A percentile compares a stretch with the other conserved stretches of the same genome.
phyloP scores from a whole-genome alignment of 23 tunicate genomes.

The Clavelina lepadiformis region DNA sequence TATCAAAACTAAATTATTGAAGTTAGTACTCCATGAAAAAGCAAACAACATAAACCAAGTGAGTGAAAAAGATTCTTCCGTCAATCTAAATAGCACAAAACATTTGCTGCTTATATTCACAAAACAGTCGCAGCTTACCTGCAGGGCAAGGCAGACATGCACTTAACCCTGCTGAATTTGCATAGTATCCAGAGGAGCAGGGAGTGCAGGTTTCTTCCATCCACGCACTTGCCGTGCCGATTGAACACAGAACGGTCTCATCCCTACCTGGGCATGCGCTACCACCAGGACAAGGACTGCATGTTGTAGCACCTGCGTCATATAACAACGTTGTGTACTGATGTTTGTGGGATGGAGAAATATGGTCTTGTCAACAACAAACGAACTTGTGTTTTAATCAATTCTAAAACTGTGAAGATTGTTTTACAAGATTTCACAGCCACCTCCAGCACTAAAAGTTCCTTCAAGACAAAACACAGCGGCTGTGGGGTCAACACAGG shows the following conservation, averaged over 20 bases:
- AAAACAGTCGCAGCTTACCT: constrained; percentile 31
- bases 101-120: too few species aligned
- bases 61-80: too few species aligned
- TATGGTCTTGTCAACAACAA: too few species aligned
- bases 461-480: constrained; percentile 36
- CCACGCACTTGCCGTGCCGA: constrained; percentile 42
- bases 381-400: too few species aligned
- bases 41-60: too few species aligned
- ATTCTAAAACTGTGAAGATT: too few species aligned
- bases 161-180: constrained; percentile 13
- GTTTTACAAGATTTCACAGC: not conserved
- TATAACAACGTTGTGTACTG: not conserved
- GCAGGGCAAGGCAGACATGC: constrained; percentile 58
- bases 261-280: constrained; percentile 58
- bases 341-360: not conserved
- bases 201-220: constrained; percentile 19
- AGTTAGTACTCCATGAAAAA: too few species aligned
- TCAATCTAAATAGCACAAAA: too few species aligned
- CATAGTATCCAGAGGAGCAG: constrained; percentile 56
- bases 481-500: constrained; percentile 33
- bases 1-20: too few species aligned
- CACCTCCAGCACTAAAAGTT: constrained; percentile 49
- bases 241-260: constrained; percentile 27
- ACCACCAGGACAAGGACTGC: constrained; percentile 73
- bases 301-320: constrained; percentile 37